Percentiles rank a stretch among this genome's conserved stretches.
These are phyloP conservation scores for Melipona quadrifasciata DNA, from an alignment of 1,140 invertebrate genomes.

Conservation along the genomic window DNA sequence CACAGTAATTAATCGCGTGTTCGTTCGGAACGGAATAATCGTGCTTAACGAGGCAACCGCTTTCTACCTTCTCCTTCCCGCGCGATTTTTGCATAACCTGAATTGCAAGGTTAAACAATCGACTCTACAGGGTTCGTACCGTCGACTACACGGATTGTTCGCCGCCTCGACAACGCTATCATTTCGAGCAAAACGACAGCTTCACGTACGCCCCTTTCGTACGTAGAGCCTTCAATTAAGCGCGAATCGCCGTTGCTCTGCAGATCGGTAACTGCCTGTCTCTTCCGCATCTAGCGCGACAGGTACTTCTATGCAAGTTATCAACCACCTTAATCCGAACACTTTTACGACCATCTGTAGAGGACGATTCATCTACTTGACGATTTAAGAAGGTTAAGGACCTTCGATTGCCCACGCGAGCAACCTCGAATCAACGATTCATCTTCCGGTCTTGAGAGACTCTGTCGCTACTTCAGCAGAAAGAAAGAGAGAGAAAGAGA, in stretches of 20 bases:
- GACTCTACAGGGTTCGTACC: background rate
- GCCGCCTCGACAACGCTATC: background rate
- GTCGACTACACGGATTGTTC: background rate
- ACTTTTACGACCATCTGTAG: slow-evolving; percentile 40
- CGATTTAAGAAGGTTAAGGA: slow-evolving; percentile 46
- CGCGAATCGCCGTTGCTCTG: background rate
- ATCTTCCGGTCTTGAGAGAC: slow-evolving; percentile 27
- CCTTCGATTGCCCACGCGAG: background rate
- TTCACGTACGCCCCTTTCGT: background rate
- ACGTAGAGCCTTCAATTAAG: slow-evolving; percentile 13
- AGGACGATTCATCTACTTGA: background rate
- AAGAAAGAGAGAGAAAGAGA: background rate
- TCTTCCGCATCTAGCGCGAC: slow-evolving; percentile 25
- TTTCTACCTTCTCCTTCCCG: slow-evolving; percentile 26
- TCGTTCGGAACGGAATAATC: slow-evolving; percentile 42
- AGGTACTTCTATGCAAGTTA: background rate
- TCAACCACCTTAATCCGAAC: background rate
- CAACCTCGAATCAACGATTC: background rate
- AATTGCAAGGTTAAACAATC: slow-evolving; percentile 28
- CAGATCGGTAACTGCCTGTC: background rate
- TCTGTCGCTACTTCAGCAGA: slow-evolving; percentile 14
- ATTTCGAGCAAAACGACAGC: background rate
- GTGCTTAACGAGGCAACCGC: slow-evolving; percentile 39
- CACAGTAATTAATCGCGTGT: slow-evolving; percentile 44
- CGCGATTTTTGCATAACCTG: slow-evolving; percentile 25